These are phyloP conservation scores for Campoletis sonorensis DNA, from an alignment of 1,140 invertebrate species.

Conservation along the genomic window DNA sequence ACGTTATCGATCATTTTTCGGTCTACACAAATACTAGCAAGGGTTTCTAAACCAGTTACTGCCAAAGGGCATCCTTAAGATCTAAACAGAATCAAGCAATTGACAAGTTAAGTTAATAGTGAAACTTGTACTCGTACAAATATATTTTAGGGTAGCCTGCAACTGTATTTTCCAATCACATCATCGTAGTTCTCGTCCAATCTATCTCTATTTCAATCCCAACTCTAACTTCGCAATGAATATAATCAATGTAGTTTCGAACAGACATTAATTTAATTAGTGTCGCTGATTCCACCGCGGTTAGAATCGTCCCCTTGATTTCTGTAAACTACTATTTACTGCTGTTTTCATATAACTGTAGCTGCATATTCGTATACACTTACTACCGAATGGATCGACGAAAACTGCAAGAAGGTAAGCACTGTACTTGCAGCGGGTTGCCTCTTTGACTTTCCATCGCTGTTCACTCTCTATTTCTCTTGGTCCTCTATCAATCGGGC, in stretches of 20 bases:
- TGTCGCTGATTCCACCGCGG: not conserved
- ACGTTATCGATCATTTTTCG: too few species aligned
- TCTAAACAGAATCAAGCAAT: too few species aligned
- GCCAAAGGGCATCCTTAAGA: too few species aligned
- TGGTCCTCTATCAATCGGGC: conserved; percentile 38
- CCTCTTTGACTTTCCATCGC: too few species aligned
- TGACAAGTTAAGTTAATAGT: not conserved
- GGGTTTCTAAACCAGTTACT: too few species aligned
- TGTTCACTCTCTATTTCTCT: not conserved
- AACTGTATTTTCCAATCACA: not conserved
- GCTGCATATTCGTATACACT: not conserved
- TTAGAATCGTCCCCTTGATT: conserved; percentile 1
- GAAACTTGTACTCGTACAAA: not conserved
- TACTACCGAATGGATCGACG: not conserved
- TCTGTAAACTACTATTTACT: not conserved
- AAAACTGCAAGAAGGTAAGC: not conserved
- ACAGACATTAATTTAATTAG: conserved; percentile 24
- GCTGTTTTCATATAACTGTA: not conserved
- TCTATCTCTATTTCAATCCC: not conserved
- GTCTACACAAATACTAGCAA: too few species aligned
- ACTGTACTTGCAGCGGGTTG: not conserved
- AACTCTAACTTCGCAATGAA: not conserved
- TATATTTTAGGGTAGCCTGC: not conserved
- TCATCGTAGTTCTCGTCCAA: not conserved
- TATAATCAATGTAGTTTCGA: conserved; percentile 4